Percentiles rank a stretch among this genome's conserved stretches.
phyloP scores from a whole-genome alignment of 1,140 invertebrate species.

The Galendromus occidentalis region DNA sequence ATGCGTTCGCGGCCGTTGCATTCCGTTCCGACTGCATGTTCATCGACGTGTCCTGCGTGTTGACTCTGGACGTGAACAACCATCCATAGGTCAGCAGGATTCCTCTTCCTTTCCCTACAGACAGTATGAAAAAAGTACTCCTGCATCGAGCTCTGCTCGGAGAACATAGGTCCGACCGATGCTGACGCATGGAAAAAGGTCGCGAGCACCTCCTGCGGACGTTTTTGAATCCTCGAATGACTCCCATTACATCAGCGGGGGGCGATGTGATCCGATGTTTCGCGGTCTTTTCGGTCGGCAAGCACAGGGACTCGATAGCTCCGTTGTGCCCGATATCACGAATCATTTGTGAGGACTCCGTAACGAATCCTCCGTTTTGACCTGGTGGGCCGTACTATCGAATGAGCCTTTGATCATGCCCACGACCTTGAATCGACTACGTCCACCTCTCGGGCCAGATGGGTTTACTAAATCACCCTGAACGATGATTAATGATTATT shows the following conservation, averaged over 20 bases:
- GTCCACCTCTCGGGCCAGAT: not conserved
- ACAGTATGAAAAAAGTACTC: slow-evolving; percentile 14
- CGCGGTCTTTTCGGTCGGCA: slow-evolving; percentile 60
- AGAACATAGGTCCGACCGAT: no score
- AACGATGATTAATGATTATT: no score
- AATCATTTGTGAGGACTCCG: slow-evolving; percentile 49
- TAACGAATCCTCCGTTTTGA: slow-evolving; percentile 22
- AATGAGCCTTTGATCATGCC: slow-evolving; percentile 29
- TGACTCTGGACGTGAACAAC: slow-evolving; percentile 15
- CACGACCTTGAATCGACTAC: slow-evolving; percentile 21
- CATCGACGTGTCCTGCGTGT: slow-evolving; percentile 37
- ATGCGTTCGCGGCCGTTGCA: slow-evolving; percentile 64
- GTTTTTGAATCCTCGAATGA: no score
- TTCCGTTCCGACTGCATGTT: slow-evolving; percentile 69
- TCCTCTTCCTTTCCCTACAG: slow-evolving; percentile 22
- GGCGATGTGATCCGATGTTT: slow-evolving; percentile 61
- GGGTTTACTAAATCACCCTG: no score
- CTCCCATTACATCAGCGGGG: no score
- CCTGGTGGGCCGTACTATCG: slow-evolving; percentile 27
- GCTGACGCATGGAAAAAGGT: no score
- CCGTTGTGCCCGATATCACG: slow-evolving; percentile 73
- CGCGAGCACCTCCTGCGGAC: no score
- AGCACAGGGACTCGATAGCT: slow-evolving; percentile 67
- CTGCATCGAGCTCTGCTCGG: no score
- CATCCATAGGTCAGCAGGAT: slow-evolving; percentile 17